Evolutionary conservation across 2,797 vertebrate species (phyloP), one percentile per base, ranked within the genome.

Genomic region (Aeoliscus strigatus): DNA sequence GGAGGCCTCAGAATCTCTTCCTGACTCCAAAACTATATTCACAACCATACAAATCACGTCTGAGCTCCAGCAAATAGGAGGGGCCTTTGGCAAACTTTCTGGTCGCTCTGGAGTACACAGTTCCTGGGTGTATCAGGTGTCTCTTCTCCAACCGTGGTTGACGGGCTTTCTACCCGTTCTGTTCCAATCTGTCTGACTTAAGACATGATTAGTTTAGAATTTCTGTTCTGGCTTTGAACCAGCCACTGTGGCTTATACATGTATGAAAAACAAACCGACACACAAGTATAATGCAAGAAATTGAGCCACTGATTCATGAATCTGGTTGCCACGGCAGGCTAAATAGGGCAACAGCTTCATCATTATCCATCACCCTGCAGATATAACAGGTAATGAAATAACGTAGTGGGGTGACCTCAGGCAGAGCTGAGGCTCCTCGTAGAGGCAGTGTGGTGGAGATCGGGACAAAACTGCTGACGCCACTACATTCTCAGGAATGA

Each of bases 391-490:
- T 42, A 61, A 73, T 73, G n/a, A n/a, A 76, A 80, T 76, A 77
- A 75, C 69, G 70, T 66, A 73, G 63, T 42, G 27, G 63, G 67
- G 64, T 81, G 79, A 86, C 85, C 79, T 73, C 67, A 60, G 75
- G 76, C 73, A 9, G 44, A 50, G 66, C 70, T 67, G 69, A 43
- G 61, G 58, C 56, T 72, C 68, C 59, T 68, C 36, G 29, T 48
- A 24, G 51, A 35, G 63, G 67, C 33, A 44, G 53, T 42, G 73
- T 27, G 67, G 73, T 61, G 47, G 59, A 74, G 70, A 68, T 60
- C 62, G 72, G 58, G 60, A 75, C 67, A 76, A 64, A 84, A 84
- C 66, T 78, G 85, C 85, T 88, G 87, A 89, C 76, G 64, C 79
- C 76, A 81, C 71, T 75, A 81, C 71, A 82, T 84, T 86, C 65